Base-by-base conservation (phyloP, 2,888 invertebrate species). In the Caenorhabditis sp. region DNA sequence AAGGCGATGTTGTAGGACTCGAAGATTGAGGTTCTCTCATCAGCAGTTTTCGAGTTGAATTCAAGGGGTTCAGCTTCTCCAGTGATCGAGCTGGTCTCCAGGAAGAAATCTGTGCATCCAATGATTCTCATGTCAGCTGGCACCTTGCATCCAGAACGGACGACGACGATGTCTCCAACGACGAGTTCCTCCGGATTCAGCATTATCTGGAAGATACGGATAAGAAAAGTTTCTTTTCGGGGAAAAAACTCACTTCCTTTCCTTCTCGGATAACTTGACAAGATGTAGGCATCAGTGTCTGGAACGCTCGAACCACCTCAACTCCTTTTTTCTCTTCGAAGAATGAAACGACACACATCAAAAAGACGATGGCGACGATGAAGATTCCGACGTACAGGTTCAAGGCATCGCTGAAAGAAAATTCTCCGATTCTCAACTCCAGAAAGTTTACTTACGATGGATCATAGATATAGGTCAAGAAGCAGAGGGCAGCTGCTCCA, bases 1-100 rank as follows among this genome's bases (percentile, higher is more conserved):
- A 86, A 86, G 0, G 86, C 87, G 24, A 87, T 81, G 69, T 87
- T 87, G 82, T 85, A 82, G 19, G 82, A 77, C 41, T 87, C 87
- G 70, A 88, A 88, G 41, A 88, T 83, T n/a, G 84, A 80, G 2
- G 51, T 68, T n/a, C 24, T 56, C 2, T 24, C 70, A 14, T 61
- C 73, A 26, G 87, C 90, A n/a, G 82, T 69, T 49, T 89, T 87
- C 2, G 81, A 61, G 22, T 84, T 84, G 73, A 85, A 90, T 63
- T 90, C 90, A 44, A 90, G 56, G 22, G 90, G 88, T 63, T 90
- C 90, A 6, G 89, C 82, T 64, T 90, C 90, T 66, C 90, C 90
- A 26, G 90, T 90, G 54, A 90, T 88, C 1, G 89, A 88, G 16
- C 88, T 89, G 4, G 90, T 88, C 56, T 90, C 90, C 70, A 90